Percentiles rank a stretch among this genome's conserved stretches.
phyloP scores from a whole-genome alignment of 2,113 vertebrate genomes.

The Mormyrus iriodes region DNA sequence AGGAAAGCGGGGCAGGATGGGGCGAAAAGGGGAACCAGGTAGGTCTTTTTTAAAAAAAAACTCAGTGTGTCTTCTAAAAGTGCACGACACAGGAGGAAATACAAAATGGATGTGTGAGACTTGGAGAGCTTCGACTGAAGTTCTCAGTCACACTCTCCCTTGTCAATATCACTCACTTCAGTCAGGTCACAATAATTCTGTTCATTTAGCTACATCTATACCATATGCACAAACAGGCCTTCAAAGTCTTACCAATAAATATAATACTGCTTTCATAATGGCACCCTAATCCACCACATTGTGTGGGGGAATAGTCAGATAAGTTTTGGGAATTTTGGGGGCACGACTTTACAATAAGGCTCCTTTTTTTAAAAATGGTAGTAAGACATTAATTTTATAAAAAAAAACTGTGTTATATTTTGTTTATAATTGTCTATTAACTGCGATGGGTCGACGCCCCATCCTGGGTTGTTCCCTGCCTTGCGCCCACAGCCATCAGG shows the following conservation, averaged over 20 bases:
- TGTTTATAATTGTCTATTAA: neutral
- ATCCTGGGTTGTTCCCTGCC: no score
- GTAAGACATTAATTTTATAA: neutral
- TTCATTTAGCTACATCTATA: neutral
- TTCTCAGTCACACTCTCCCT: neutral
- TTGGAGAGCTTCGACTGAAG: neutral
- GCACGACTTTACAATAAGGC: no score
- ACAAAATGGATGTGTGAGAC: neutral
- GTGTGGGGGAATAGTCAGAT: neutral
- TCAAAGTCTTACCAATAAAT: neutral
- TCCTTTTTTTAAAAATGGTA: neutral
- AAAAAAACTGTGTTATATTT: neutral
- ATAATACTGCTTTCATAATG: neutral
- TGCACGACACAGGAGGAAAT: neutral
- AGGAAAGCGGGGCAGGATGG: conserved; percentile 68
- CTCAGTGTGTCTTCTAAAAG: neutral
- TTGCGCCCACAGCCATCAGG: no score
- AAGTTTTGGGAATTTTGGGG: neutral
- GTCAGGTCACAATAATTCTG: neutral
- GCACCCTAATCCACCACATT: neutral
- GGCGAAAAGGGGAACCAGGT: conserved; percentile 71
- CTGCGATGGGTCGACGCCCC: no score
- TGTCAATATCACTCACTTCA: neutral
- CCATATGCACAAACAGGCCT: neutral
- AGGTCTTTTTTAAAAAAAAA: conserved; percentile 32